A percentile compares a stretch with the other conserved stretches of the same genome.
These are phyloP conservation scores for Brassicogethes aeneus DNA, from an alignment of 2,888 invertebrate species.

Conservation along the genomic window DNA sequence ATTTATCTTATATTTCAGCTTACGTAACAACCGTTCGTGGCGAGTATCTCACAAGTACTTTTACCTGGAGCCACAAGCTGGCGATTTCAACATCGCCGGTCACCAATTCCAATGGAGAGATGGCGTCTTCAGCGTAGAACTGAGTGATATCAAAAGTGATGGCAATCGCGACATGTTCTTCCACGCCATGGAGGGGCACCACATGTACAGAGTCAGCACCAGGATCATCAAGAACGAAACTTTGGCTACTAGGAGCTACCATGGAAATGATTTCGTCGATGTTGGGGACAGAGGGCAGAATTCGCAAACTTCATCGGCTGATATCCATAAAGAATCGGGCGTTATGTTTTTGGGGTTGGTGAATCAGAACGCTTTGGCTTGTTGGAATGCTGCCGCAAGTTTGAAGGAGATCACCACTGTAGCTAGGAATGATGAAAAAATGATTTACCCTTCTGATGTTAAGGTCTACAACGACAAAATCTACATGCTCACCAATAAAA, in stretches of 20 bases:
- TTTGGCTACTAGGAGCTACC: conserved; percentile 44
- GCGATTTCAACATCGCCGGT: conserved; percentile 58
- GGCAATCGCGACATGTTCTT: conserved; percentile 60
- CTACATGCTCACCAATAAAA: conserved; percentile 59
- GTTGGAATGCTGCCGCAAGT: conserved; percentile 57
- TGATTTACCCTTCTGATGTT: conserved; percentile 67
- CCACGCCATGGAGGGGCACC: conserved; percentile 66
- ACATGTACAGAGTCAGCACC: conserved; percentile 63
- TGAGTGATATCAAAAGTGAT: conserved; percentile 45
- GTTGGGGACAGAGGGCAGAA: conserved; percentile 56
- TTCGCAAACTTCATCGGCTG: conserved; percentile 62
- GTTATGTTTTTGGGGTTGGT: conserved; percentile 64
- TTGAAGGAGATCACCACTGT: conserved; percentile 47
- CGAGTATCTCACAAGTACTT: conserved; percentile 62
- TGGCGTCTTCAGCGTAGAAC: conserved; percentile 64
- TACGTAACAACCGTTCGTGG: conserved; percentile 48
- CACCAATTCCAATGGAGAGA: conserved; percentile 71
- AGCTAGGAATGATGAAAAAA: conserved; percentile 47
- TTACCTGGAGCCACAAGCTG: conserved; percentile 59
- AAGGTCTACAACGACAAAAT: conserved; percentile 53
- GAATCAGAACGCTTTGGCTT: conserved; percentile 61
- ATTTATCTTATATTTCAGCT: no score
- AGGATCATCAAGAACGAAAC: conserved; percentile 48
- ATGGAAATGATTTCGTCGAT: conserved; percentile 47
- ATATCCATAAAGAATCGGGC: conserved; percentile 50